Evolutionary conservation across 2,888 invertebrate species (phyloP).

Genomic region (Maniola hyperantus): DNA sequence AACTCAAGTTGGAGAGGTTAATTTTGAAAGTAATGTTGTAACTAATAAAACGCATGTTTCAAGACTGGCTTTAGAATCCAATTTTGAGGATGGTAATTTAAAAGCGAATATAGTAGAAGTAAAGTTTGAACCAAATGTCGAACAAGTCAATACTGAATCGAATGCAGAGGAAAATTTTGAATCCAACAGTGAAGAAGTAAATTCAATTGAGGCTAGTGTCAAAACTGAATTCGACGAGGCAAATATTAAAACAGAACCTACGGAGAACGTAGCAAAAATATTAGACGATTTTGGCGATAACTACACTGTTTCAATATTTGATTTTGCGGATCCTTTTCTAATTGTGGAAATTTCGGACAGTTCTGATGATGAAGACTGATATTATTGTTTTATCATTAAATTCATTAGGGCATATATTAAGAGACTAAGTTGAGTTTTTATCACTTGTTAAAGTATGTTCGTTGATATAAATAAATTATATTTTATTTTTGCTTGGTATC

Average conservation of each 20-base stretch:
- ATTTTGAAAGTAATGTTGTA: background rate
- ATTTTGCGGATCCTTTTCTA: constrained; percentile 61
- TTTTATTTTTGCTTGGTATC: no score
- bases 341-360: constrained; percentile 65
- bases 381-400: background rate
- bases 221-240: constrained; percentile 3
- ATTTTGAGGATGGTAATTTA: background rate
- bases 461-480: no score
- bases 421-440: no score
- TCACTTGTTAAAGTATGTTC: no score
- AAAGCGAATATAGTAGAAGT: background rate
- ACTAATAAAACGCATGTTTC: background rate
- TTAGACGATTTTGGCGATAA: constrained; percentile 53
- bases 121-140: no score
- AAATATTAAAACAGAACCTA: constrained; percentile 43
- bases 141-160: background rate
- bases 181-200: background rate
- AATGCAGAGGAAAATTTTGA: background rate
- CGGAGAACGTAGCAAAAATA: constrained; percentile 40
- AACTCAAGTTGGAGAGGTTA: background rate
- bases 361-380: constrained; percentile 47
- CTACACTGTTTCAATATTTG: constrained; percentile 51
- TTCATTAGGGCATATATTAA: no score
- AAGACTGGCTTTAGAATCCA: background rate
- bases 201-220: background rate